Conservation (phyloP, 2,113 vertebrate genomes). For the Zosterops japonicus region DNA sequence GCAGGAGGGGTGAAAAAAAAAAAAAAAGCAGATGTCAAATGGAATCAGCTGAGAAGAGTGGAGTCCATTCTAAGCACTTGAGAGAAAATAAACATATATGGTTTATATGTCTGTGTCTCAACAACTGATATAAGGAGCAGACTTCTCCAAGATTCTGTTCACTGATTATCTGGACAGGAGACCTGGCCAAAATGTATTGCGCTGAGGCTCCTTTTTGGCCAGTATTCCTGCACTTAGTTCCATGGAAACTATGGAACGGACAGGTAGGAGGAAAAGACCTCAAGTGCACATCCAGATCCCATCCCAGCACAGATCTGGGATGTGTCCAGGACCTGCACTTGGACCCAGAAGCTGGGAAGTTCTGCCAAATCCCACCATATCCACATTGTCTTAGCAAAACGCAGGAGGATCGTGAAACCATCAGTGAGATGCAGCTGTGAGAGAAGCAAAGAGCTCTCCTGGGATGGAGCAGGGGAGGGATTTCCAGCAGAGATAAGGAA, state of each 20-base stretch:
- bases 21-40: background rate
- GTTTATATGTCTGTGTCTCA: background rate
- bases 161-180: background rate
- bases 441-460: background rate
- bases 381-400: background rate
- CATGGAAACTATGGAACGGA: constrained; percentile 15
- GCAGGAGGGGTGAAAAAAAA: background rate
- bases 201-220: background rate
- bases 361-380: constrained; percentile 48
- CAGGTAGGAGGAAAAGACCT: constrained; percentile 52
- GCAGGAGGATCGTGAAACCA: background rate
- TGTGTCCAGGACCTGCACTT: background rate
- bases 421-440: constrained; percentile 11
- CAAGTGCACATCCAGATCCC: constrained; percentile 2
- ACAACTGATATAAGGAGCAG: background rate
- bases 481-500: constrained; percentile 30
- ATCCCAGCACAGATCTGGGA: constrained; percentile 16
- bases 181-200: background rate
- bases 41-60: background rate
- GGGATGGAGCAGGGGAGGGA: background rate
- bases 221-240: background rate
- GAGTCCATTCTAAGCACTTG: background rate
- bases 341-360: background rate
- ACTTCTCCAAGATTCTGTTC: constrained; percentile 12
- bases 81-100: background rate